A percentile compares a stretch with the other conserved stretches of the same genome.
Evolutionary conservation across 1,140 invertebrate species (phyloP).

Genomic region (Scaptomyza montana): DNA sequence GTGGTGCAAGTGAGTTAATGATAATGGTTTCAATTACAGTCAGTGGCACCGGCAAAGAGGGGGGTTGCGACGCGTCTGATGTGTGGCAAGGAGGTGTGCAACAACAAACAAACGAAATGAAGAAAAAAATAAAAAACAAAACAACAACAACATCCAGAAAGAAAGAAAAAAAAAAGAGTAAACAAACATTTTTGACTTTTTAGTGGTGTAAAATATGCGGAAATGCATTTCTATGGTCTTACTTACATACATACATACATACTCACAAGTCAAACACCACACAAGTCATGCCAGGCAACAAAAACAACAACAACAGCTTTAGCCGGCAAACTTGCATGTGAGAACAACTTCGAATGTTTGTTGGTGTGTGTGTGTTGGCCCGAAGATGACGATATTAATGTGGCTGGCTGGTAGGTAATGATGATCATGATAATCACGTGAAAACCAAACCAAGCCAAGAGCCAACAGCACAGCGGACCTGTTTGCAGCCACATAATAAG

Average conservation of each 20-base stretch:
- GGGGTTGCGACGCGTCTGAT: background rate
- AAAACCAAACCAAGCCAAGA: conserved; percentile 77
- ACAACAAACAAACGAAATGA: conserved; percentile 10
- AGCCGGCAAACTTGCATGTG: conserved; percentile 77
- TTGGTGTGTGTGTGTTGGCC: conserved; percentile 58
- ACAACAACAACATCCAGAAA: conserved; percentile 17
- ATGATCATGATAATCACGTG: conserved; percentile 82
- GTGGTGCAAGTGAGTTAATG: conserved; percentile 66
- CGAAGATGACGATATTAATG: conserved; percentile 81
- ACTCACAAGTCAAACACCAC: conserved; percentile 64
- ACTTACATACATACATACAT: conserved; percentile 52
- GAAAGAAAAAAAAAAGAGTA: conserved; percentile 74
- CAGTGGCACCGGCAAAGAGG: background rate
- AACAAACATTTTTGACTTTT: conserved; percentile 81
- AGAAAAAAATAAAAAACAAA: background rate
- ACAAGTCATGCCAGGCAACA: conserved; percentile 68
- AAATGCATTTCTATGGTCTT: conserved; percentile 82
- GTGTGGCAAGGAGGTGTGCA: background rate
- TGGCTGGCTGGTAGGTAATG: conserved; percentile 75
- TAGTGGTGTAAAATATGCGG: conserved; percentile 82
- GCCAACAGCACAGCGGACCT: conserved; percentile 59
- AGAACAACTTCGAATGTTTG: conserved; percentile 36
- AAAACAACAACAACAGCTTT: conserved; percentile 6
- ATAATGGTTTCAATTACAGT: conserved; percentile 77
- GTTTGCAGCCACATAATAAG: conserved; percentile 76